These are phyloP conservation scores for Daubentonia madagascariensis DNA, from an alignment of 2,113 vertebrate species.

Conservation along the genomic window DNA sequence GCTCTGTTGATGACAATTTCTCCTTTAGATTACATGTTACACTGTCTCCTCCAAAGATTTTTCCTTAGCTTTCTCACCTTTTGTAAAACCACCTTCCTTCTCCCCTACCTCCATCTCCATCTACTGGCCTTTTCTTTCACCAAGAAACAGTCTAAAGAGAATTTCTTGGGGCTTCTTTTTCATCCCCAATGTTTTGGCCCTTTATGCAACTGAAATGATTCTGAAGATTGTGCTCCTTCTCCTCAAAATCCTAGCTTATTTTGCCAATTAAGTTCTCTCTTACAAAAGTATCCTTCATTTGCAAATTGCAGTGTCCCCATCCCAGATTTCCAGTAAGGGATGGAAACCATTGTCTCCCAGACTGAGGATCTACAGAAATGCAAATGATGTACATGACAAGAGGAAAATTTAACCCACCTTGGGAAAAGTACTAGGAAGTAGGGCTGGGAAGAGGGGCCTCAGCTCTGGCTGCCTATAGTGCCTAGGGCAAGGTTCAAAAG, in stretches of 20 bases:
- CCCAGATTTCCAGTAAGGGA: background rate
- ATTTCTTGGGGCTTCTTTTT: background rate
- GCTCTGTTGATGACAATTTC: background rate
- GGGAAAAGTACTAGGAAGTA: background rate
- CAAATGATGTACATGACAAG: background rate
- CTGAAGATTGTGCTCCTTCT: background rate
- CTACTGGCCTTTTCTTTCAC: conserved; percentile 17
- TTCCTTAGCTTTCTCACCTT: background rate
- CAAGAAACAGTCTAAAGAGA: background rate
- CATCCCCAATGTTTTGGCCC: background rate
- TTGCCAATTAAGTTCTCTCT: background rate
- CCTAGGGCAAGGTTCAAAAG: background rate
- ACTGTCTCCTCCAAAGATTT: background rate
- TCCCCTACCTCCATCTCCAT: background rate
- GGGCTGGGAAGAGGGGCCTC: background rate
- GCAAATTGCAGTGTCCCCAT: background rate
- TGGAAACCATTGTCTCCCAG: background rate
- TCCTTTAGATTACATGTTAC: background rate
- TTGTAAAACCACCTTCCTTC: background rate
- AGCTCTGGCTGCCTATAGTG: background rate
- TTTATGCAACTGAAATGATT: conserved; percentile 11
- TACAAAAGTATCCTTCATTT: background rate
- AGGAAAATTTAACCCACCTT: background rate
- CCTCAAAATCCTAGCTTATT: background rate
- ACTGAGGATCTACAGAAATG: conserved; percentile 1